A percentile compares a stretch with the other conserved stretches of the same genome.
These are phyloP conservation scores for Manis javanica DNA, from an alignment of 2,797 vertebrate genomes.

Conservation along the genomic window DNA sequence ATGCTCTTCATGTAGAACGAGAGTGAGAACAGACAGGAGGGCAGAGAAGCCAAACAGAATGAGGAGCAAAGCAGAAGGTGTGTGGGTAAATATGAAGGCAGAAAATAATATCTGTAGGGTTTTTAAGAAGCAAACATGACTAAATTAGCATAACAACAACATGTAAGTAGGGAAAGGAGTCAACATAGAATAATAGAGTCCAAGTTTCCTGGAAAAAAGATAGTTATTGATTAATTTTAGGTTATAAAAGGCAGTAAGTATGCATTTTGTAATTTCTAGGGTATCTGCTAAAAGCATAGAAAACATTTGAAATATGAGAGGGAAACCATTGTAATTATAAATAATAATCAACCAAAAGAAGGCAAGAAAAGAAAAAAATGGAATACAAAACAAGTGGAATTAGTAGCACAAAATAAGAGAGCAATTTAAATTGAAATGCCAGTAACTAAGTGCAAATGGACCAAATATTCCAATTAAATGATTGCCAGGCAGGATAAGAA, in stretches of 20 bases:
- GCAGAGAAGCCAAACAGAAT: background rate
- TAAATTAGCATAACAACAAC: background rate
- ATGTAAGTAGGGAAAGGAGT: background rate
- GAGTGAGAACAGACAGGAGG: background rate
- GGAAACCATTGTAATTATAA: background rate
- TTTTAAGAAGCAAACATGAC: background rate
- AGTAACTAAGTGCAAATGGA: background rate
- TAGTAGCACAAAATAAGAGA: background rate
- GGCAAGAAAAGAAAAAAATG: background rate
- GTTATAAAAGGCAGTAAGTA: background rate
- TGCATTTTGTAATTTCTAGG: background rate
- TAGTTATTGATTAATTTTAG: conserved; percentile 6
- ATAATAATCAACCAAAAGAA: background rate
- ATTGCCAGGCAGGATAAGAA: background rate
- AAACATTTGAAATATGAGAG: background rate
- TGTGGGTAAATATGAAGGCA: background rate
- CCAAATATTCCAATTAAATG: background rate
- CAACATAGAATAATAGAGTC: background rate
- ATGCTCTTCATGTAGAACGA: background rate
- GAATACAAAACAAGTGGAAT: background rate
- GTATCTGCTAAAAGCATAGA: background rate
- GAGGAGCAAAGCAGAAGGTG: background rate
- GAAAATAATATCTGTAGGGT: background rate
- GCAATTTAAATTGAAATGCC: background rate
- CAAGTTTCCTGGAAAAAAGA: background rate